These are phyloP conservation scores for Neolamprologus falcicula DNA, from an alignment of 2,113 vertebrate species.

Conservation along the genomic window DNA sequence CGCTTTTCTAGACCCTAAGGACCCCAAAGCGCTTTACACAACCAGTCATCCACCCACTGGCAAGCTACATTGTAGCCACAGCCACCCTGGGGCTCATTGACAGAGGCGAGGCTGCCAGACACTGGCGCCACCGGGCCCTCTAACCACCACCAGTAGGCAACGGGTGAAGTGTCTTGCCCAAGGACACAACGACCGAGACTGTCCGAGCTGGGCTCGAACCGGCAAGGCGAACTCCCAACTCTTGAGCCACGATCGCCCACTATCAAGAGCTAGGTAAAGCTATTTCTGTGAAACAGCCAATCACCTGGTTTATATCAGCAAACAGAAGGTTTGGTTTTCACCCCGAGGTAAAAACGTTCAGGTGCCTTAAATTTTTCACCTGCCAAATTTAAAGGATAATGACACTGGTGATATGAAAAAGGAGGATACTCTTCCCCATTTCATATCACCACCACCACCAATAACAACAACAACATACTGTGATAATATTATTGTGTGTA, in stretches of 20 bases:
- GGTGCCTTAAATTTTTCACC: not conserved
- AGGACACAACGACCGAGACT: not conserved
- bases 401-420: not conserved
- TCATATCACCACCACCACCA: not conserved
- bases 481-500: not conserved
- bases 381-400: not conserved
- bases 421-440: not conserved
- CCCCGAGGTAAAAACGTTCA: not conserved
- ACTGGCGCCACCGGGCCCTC: not conserved
- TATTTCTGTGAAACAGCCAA: not conserved
- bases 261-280: not conserved
- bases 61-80: not conserved
- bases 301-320: not conserved
- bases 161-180: not conserved
- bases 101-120: not conserved
- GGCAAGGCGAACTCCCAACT: not conserved
- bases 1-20: not conserved
- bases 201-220: not conserved
- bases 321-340: not conserved
- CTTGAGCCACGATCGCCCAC: not conserved
- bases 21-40: not conserved
- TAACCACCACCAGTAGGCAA: not conserved
- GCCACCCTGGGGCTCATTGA: accelerated
- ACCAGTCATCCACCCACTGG: not conserved
- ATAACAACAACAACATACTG: not conserved